Evolutionary conservation across 2,888 invertebrate species (phyloP).

Genomic region (Phaonia tiefii): DNA sequence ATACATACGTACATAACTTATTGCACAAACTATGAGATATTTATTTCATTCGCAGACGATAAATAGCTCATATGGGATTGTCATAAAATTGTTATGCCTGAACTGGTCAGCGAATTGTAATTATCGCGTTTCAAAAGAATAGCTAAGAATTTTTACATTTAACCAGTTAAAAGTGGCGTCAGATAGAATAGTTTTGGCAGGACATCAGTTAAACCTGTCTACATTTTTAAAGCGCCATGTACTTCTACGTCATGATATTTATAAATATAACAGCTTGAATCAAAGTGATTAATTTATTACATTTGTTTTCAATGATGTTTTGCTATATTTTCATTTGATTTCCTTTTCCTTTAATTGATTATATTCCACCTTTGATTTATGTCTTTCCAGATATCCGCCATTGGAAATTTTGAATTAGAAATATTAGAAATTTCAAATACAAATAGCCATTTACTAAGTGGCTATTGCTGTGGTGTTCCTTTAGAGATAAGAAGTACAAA

Average conservation of each 20-base stretch:
- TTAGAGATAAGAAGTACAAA: constrained; percentile 79
- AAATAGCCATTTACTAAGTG: constrained; percentile 90
- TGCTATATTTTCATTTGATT: background rate
- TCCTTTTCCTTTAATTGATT: no score
- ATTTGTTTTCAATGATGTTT: no score
- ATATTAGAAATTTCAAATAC: constrained; percentile 95
- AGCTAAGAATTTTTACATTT: background rate
- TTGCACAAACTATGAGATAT: background rate
- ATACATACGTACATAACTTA: background rate
- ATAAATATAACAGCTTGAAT: no score
- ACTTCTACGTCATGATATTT: no score
- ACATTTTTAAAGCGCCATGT: no score
- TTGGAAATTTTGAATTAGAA: constrained; percentile 96
- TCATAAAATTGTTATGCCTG: background rate
- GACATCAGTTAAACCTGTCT: no score
- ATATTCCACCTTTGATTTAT: constrained; percentile 46
- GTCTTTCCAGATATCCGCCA: constrained; percentile 86
- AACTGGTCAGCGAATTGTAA: background rate
- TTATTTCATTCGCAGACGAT: constrained; percentile 1
- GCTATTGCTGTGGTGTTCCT: constrained; percentile 89
- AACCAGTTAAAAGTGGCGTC: background rate
- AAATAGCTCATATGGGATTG: constrained; percentile 17
- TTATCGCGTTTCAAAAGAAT: background rate
- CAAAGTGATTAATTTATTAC: no score
- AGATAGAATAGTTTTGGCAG: no score